A percentile compares a stretch with the other conserved stretches of the same genome.
Evolutionary conservation across 1,140 invertebrate species (phyloP).

Genomic region (Thereuonema tuberculata): DNA sequence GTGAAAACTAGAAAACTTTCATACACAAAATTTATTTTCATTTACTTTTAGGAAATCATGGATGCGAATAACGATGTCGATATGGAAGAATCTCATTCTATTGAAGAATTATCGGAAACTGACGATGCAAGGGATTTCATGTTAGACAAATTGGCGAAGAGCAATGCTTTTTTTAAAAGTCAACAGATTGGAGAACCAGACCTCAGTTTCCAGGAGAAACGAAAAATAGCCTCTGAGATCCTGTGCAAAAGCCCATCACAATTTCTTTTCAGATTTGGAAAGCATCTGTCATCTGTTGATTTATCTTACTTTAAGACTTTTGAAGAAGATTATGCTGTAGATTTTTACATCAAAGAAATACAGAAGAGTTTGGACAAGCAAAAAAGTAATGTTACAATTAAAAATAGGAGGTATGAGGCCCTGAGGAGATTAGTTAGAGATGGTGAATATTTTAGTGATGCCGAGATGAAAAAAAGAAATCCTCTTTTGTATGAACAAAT

Average conservation of each 20-base stretch:
- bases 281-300: constrained; percentile 49
- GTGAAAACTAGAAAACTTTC: no score
- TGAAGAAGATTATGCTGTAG: constrained; percentile 41
- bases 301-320: constrained; percentile 45
- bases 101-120: no score
- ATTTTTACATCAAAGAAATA: constrained; percentile 42
- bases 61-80: no score
- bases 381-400: constrained; percentile 40
- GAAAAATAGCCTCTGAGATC: constrained; percentile 47
- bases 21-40: no score
- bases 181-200: constrained; percentile 63
- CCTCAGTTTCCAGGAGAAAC: constrained; percentile 49
- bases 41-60: no score
- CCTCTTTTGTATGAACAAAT: constrained; percentile 78
- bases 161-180: constrained; percentile 46
- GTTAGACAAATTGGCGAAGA: constrained; percentile 23
- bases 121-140: no score
- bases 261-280: constrained; percentile 63
- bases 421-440: constrained; percentile 54
- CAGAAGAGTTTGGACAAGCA: constrained; percentile 25
- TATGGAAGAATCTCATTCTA: no score
- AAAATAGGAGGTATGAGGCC: constrained; percentile 69
- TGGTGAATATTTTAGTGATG: constrained; percentile 71
- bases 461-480: constrained; percentile 82
- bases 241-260: constrained; percentile 45